Evolutionary conservation across 1,140 invertebrate species (phyloP).

Genomic region (Caenorhabditis brenneri): DNA sequence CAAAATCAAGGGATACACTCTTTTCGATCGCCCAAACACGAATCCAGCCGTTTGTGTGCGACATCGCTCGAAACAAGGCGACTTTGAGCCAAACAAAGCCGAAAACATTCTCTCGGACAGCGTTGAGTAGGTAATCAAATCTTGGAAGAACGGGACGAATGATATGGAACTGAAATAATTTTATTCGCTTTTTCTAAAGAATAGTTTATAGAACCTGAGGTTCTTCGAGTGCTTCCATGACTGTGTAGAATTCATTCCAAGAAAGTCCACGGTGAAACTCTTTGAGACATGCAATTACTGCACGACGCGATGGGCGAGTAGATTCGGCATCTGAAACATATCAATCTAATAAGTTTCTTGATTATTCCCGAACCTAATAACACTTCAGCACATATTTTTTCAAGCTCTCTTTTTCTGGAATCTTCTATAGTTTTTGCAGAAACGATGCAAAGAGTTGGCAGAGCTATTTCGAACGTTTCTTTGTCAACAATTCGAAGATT

Average conservation of each 20-base stretch:
- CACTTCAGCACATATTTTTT: background rate
- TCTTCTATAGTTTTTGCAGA: background rate
- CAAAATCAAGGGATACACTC: background rate
- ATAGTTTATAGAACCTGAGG: background rate
- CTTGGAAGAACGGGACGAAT: conserved; percentile 37
- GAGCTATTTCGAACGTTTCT: background rate
- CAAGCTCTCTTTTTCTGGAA: background rate
- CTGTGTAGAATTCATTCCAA: conserved; percentile 14
- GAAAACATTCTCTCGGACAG: background rate
- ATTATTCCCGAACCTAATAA: background rate
- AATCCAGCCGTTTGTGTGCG: conserved; percentile 49
- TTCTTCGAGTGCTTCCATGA: conserved; percentile 39
- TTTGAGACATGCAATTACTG: conserved; percentile 29
- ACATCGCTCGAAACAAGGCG: conserved; percentile 20
- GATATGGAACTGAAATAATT: conserved; percentile 31
- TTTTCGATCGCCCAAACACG: conserved; percentile 46
- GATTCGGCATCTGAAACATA: conserved; percentile 25
- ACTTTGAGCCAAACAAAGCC: background rate
- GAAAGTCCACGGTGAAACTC: background rate
- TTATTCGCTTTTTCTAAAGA: background rate
- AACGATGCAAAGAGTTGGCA: conserved; percentile 25
- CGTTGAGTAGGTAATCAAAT: background rate
- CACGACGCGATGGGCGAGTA: background rate
- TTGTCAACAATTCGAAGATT: background rate
- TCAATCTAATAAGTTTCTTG: background rate